Evolutionary conservation across 2,888 invertebrate genomes (phyloP), one percentile per base, ranked within the genome.

Genomic region (Pedicia rivosa): DNA sequence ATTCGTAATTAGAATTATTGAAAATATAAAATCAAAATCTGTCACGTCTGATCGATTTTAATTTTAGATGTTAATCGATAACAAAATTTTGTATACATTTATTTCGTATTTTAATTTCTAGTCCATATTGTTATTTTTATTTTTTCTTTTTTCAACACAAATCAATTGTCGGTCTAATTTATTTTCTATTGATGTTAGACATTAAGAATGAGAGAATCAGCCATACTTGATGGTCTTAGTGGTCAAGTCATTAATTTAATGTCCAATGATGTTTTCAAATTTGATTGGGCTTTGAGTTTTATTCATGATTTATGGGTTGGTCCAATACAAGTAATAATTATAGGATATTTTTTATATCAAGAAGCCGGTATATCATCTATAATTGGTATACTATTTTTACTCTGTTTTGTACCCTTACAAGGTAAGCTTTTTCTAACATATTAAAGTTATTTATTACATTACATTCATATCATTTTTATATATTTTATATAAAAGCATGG

Each of bases 191-290:
- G n/a, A 9, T 29, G 16, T 10, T 31, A 42, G 42, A 35, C 35
- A 5, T 33, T 42, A 5, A 28, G 33, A 15, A 25, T 38, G 20
- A 32, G 35, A 2, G 39, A 42, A 38, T 40, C 42, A 6, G 32
- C 27, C 9, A 22, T 26, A 13, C 15, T 25, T 13, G 38, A 42
- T 17, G 40, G 38, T 7, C 14, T 42, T 3, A 40, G 33, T 19
- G 42, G 42, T 1, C 29, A 36, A 24, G 61, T 83, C 72, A 36
- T 86, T 35, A 77, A 83, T 60, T 57, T 90, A 24, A 56, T 91
- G 42, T 86, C 88, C 0, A 90, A 88, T 38, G 91, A 92, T 57
- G 86, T 88, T 1, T 78, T 76, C 44, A 63, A 88, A 40, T 87
- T 91, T 57, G 90, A 91, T 57, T 70, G 82, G 59, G 78, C 79